Evolutionary conservation across 2,888 invertebrate species (phyloP).

Genomic region (Trypoxylon attenuatum): DNA sequence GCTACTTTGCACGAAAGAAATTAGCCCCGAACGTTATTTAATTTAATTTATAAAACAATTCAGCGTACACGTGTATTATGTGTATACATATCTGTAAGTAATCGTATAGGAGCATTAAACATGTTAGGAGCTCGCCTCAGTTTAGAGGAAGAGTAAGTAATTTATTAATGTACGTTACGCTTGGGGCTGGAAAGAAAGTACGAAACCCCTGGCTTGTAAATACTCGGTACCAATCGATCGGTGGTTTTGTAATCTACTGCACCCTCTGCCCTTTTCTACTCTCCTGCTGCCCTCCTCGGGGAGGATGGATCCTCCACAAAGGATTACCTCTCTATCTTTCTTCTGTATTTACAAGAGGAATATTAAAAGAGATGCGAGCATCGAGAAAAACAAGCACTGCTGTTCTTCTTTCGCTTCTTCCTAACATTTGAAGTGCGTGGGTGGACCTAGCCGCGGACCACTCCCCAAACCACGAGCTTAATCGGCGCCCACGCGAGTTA

Average conservation of each 20-base stretch:
- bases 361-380: slow-evolving; percentile 33
- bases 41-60: slow-evolving; percentile 47
- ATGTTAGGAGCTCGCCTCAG: slow-evolving; percentile 4
- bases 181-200: slow-evolving; percentile 12
- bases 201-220: slow-evolving; percentile 40
- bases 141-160: slow-evolving; percentile 29
- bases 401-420: neutral
- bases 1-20: neutral
- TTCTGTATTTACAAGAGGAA: slow-evolving; percentile 28
- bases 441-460: slow-evolving; percentile 28
- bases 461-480: neutral
- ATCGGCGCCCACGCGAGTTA: slow-evolving; percentile 34
- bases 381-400: neutral
- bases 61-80: slow-evolving; percentile 30
- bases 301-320: neutral
- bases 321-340: neutral
- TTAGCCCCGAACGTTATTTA: slow-evolving; percentile 31
- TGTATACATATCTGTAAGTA: slow-evolving; percentile 13
- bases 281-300: slow-evolving; percentile 5
- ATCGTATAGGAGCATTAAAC: neutral
- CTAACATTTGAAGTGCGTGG: slow-evolving; percentile 26
- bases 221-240: slow-evolving; percentile 40
- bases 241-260: slow-evolving; percentile 19
- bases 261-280: slow-evolving; percentile 7
- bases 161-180: slow-evolving; percentile 42